A percentile compares a stretch with the other conserved stretches of the same genome.
These are phyloP conservation scores for Sebastolobus altivelis DNA, from an alignment of 2,797 vertebrate species.

Conservation along the genomic window DNA sequence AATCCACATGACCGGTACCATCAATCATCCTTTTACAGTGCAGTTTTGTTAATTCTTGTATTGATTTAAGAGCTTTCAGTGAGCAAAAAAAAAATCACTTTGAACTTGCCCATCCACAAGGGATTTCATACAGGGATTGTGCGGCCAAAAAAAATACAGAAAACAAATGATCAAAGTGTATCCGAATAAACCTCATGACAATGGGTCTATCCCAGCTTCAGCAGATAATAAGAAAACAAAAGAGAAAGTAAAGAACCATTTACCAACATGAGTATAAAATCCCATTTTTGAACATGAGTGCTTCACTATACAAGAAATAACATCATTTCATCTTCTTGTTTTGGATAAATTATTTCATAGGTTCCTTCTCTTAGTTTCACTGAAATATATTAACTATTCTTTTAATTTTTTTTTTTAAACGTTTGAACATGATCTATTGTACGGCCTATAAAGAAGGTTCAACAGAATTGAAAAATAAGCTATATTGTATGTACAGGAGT, in stretches of 20 bases:
- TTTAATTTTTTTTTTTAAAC: constrained; percentile 66
- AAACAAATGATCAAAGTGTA: constrained; percentile 68
- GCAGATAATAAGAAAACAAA: constrained; percentile 68
- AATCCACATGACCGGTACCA: constrained; percentile 69
- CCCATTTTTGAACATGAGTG: constrained; percentile 78
- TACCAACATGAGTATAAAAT: constrained; percentile 82
- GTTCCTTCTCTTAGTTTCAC: constrained; percentile 82
- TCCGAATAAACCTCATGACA: constrained; percentile 75
- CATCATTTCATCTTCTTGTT: constrained; percentile 79
- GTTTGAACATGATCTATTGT: constrained; percentile 80
- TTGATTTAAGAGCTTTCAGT: constrained; percentile 70
- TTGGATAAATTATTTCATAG: constrained; percentile 86
- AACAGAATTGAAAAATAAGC: constrained; percentile 89
- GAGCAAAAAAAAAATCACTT: constrained; percentile 55
- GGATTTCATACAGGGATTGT: constrained; percentile 75
- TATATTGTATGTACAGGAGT: constrained; percentile 87
- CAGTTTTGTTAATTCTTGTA: constrained; percentile 73
- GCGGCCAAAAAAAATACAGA: constrained; percentile 32
- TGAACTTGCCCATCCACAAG: constrained; percentile 60
- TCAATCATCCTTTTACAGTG: constrained; percentile 72
- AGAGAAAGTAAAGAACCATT: constrained; percentile 68
- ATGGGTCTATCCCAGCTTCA: constrained; percentile 80
- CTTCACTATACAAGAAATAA: constrained; percentile 85
- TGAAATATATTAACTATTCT: constrained; percentile 87
- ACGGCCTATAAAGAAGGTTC: constrained; percentile 82